A percentile compares a stretch with the other conserved stretches of the same genome.
Conservation (phyloP, 2,113 vertebrate species). For the Psophia crepitans region DNA sequence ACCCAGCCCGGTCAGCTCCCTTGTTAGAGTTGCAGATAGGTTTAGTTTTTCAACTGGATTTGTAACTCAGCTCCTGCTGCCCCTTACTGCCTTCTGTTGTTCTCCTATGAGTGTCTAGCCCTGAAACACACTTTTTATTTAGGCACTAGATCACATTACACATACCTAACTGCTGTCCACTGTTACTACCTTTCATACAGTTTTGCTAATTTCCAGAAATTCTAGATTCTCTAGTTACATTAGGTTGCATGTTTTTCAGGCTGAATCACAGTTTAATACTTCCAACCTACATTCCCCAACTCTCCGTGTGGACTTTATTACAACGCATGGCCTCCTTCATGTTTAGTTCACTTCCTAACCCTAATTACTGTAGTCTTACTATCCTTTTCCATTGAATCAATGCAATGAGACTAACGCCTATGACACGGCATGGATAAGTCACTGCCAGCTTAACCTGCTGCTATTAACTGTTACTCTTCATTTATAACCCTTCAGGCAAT, state of each 20-base stretch:
- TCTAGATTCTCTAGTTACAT: background rate
- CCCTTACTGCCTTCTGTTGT: background rate
- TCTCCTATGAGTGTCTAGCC: background rate
- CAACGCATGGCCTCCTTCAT: background rate
- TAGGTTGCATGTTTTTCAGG: slow-evolving; percentile 15
- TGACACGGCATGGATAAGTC: background rate
- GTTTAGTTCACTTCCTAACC: background rate
- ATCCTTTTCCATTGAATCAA: background rate
- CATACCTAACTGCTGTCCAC: background rate
- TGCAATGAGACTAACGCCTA: background rate
- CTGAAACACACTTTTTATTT: background rate
- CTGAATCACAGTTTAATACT: slow-evolving; percentile 36
- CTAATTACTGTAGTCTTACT: background rate
- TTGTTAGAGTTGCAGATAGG: background rate
- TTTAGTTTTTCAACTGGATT: background rate
- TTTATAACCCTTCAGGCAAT: background rate
- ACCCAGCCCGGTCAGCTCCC: background rate
- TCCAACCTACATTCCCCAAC: slow-evolving; percentile 8
- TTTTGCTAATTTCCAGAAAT: background rate
- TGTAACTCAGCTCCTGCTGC: background rate
- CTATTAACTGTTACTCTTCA: background rate
- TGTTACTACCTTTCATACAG: background rate
- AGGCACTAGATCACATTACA: background rate
- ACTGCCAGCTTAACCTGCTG: background rate
- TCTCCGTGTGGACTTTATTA: background rate